phyloP scores from a whole-genome alignment of 2,888 invertebrate species.

The Chymomyza amoena region DNA sequence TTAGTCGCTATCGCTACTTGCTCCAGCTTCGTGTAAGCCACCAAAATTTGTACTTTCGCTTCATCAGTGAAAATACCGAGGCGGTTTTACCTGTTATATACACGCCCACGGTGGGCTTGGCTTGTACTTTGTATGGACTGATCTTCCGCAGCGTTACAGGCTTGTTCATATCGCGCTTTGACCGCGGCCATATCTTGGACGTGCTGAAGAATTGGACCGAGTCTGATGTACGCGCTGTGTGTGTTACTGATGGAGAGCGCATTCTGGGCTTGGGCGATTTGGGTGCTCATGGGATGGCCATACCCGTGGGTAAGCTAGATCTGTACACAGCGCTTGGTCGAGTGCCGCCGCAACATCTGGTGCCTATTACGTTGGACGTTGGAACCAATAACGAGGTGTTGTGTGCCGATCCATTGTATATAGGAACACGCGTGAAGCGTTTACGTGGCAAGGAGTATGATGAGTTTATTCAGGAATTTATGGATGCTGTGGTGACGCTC shows the following conservation, averaged over 20 bases:
- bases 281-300: constrained; percentile 65
- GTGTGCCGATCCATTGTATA: constrained; percentile 49
- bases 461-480: constrained; percentile 46
- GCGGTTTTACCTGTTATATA: constrained; percentile 97
- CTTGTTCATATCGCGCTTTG: constrained; percentile 81
- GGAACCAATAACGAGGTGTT: constrained; percentile 50
- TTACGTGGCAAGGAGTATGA: constrained; percentile 52
- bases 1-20: constrained; percentile 95
- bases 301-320: constrained; percentile 54
- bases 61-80: constrained; percentile 89
- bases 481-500: constrained; percentile 22
- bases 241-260: constrained; percentile 59
- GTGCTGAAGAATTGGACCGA: constrained; percentile 57
- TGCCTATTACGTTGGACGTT: constrained; percentile 49
- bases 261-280: constrained; percentile 56
- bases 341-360: constrained; percentile 34
- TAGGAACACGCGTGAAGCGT: constrained; percentile 50
- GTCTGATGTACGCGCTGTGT: constrained; percentile 36
- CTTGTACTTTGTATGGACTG: constrained; percentile 95
- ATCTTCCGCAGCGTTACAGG: constrained; percentile 93
- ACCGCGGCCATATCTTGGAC: constrained; percentile 40
- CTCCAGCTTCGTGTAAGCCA: constrained; percentile 89
- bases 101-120: constrained; percentile 96
- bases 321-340: constrained; percentile 49
- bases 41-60: constrained; percentile 94